Evolutionary conservation across 2,113 vertebrate genomes (phyloP), one percentile per base, ranked within the genome.

Genomic region (Tetrax tetrax): DNA sequence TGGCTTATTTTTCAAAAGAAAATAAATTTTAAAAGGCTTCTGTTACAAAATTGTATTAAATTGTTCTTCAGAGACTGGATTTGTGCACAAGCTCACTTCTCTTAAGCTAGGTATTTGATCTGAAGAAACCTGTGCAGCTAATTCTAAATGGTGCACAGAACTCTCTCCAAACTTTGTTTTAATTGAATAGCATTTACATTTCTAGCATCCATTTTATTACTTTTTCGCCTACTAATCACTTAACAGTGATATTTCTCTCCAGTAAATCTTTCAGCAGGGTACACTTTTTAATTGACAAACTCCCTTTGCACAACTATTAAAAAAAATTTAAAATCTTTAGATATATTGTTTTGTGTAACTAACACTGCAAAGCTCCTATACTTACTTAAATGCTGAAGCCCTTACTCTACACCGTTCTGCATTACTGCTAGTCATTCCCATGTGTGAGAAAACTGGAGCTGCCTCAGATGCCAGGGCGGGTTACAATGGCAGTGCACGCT

Each of bases 391-490:
- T 31, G 13, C 17, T 93, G 51, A 47, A 89, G 21, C 14, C 19
- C 3, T 74, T 70, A 33, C 10, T 70, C 47, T 48, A 13, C 19
- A 51, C 41, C n/a, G 54, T 33, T 74, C 7, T 79, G 15, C 28
- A 7, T n/a, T 70, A 38, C 54, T 47, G 35, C 33, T 60, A 37
- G 33, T 29, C 37, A 13, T 61, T 69, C 21, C 60, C 33, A 45
- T 9, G 10, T 37, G 56, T 37, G 59, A 64, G 33, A 41, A 47
- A 21, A 8, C 31, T 8, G 3, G 37, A 33, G 31, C 18, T 83
- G 71, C 47, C 19, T 61, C 21, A 12, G 41, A 7, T 0, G 2
- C 31, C 0, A 2, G 27, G 45, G 51, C 38, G 48, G 3, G 8
- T 74, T 47, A 12, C 29, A 29, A 28, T 2, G 1, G 9, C 65